Evolutionary conservation across 2,888 invertebrate genomes (phyloP).

Genomic region (Barypeithes pellucidus): DNA sequence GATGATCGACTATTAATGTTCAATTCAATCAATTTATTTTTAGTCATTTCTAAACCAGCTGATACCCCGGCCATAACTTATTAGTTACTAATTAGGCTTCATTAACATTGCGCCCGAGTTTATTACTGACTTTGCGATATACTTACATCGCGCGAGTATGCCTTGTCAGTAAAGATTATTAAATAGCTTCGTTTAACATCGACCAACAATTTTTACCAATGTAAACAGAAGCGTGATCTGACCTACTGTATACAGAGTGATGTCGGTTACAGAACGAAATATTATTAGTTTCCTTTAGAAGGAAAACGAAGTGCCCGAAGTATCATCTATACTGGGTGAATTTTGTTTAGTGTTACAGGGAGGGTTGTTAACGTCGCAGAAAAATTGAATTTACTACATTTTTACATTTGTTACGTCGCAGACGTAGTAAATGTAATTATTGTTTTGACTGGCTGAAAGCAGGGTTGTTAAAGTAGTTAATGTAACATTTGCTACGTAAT

Average conservation of each 20-base stretch:
- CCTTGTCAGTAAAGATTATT: conserved; percentile 23
- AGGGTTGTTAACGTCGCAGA: no score
- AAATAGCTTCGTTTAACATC: conserved; percentile 32
- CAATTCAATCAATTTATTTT: conserved; percentile 35
- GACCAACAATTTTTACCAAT: conserved; percentile 14
- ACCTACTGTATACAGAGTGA: conserved; percentile 15
- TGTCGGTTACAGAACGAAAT: neutral
- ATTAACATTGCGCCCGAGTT: conserved; percentile 24
- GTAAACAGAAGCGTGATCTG: conserved; percentile 13
- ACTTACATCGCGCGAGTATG: conserved; percentile 19
- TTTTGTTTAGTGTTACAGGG: no score
- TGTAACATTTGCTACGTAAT: no score
- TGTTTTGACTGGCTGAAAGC: no score
- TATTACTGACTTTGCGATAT: conserved; percentile 27
- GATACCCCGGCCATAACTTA: conserved; percentile 34
- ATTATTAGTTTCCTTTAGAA: no score
- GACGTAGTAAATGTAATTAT: no score
- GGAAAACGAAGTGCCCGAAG: no score
- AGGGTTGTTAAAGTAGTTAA: no score
- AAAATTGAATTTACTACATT: no score
- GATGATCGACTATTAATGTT: conserved; percentile 26
- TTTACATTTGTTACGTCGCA: no score
- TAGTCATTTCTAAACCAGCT: conserved; percentile 26
- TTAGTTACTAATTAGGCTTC: conserved; percentile 39
- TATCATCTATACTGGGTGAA: no score